Base-by-base conservation (phyloP, 37 sponge, comb jelly and placozoan species). In the Aphrocallistes beatrix region DNA sequence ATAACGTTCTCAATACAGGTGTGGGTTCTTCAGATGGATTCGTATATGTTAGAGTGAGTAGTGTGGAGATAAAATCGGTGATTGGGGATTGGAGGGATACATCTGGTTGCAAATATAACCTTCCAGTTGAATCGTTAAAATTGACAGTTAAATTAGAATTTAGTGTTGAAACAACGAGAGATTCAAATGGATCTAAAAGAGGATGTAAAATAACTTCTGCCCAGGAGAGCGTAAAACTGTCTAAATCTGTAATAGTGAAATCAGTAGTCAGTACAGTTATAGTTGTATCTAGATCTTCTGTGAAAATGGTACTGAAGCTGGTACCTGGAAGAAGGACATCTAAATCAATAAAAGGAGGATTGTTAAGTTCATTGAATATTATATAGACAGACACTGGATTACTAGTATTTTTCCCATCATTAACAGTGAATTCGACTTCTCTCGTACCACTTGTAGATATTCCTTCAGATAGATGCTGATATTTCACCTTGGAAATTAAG, bases 321-420 rank as follows among this genome's bases (percentile, higher is more conserved):
- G 36, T n/a, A 25, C 94, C 94, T 17, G 37, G 51, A 21, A 37
- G 47, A 6, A 82, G 86, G 10, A 91, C 92, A 83, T 92, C 89
- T 23, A 92, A 82, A 39, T 91, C 94, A 51, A 93, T 51, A 0
- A 91, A 0, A 23, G 94, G 94, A 36, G 91, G 91, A 84, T 93
- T 88, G 38, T 93, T 88, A 10, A 91, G 86, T 32, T 84, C 84
- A 25, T 28, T 81, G 45, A 89, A 91, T 39, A 84, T 51, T 0
- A 93, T 48, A 23, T 50, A 84, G 1, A 90, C 85, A 19, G 91
- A 86, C 21, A 88, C 91, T 0, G 60, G 30, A 21, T 85, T n/a
- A 25, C 51, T 83, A 36, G 39, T 81, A 28, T 42, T 3, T 8
- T 34, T 37, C 0, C 88, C 90, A 85, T 93, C 94, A 50, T 50